phyloP scores from a whole-genome alignment of 2,888 invertebrate species.

The Xiphydria camelus region DNA sequence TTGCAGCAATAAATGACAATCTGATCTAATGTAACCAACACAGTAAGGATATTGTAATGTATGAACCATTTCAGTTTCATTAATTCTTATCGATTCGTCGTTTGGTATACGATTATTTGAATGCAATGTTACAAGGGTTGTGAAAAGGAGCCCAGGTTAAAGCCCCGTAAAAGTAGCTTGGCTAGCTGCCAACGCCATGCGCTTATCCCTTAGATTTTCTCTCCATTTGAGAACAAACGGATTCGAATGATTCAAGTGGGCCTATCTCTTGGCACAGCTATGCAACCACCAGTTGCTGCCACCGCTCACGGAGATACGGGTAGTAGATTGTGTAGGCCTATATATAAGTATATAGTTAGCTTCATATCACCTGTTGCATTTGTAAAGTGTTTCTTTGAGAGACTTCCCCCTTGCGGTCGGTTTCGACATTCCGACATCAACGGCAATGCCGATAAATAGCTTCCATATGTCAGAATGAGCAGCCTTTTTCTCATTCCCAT shows the following conservation, averaged over 20 bases:
- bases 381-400: constrained; percentile 43
- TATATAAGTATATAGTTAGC: constrained; percentile 51
- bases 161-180: constrained; percentile 36
- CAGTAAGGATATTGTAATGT: too few species aligned
- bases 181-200: constrained; percentile 49
- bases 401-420: constrained; percentile 16
- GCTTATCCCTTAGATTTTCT: constrained; percentile 51
- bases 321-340: constrained; percentile 46
- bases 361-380: constrained; percentile 56
- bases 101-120: too few species aligned
- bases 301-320: constrained; percentile 8
- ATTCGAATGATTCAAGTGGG: constrained; percentile 51
- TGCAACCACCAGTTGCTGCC: constrained; percentile 60
- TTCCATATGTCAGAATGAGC: constrained; percentile 38
- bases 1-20: too few species aligned
- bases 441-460: constrained; percentile 39
- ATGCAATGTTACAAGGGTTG: too few species aligned
- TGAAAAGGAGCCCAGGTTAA: too few species aligned
- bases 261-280: constrained; percentile 39
- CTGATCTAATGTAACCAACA: too few species aligned
- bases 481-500: constrained; percentile 28
- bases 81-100: too few species aligned
- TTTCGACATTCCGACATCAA: constrained; percentile 13
- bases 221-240: constrained; percentile 57
- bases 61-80: too few species aligned